Evolutionary conservation across 2,888 invertebrate species (phyloP).

Genomic region (Dermolepida albohirtum): DNA sequence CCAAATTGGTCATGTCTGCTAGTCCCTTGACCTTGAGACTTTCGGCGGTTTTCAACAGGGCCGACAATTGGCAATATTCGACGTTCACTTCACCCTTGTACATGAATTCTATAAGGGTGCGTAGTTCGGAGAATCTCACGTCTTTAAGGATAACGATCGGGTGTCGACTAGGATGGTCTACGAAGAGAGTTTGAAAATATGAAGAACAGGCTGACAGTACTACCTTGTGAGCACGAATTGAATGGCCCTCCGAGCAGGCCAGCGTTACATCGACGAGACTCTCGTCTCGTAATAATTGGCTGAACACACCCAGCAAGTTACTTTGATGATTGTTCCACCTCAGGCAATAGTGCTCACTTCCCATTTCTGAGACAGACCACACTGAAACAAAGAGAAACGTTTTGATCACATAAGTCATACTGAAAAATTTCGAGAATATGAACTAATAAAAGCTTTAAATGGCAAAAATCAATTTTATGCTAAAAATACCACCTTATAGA

Average conservation of each 20-base stretch:
- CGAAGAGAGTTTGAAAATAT: slow-evolving; percentile 93
- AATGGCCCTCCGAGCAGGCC: slow-evolving; percentile 95
- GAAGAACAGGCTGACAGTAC: slow-evolving; percentile 96
- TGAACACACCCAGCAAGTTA: slow-evolving; percentile 97
- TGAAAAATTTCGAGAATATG: no score
- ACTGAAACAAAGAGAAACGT: slow-evolving; percentile 67
- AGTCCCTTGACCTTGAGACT: slow-evolving; percentile 93
- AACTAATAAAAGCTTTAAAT: no score
- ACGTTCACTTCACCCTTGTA: slow-evolving; percentile 97
- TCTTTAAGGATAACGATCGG: slow-evolving; percentile 95
- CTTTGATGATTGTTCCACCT: slow-evolving; percentile 99
- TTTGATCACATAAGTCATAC: no score
- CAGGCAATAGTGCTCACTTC: slow-evolving; percentile 98
- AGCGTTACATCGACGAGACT: slow-evolving; percentile 96
- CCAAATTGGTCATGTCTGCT: slow-evolving; percentile 91
- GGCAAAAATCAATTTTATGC: no score
- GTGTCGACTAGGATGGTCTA: slow-evolving; percentile 92
- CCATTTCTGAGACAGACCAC: slow-evolving; percentile 94
- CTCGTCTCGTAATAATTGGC: slow-evolving; percentile 95
- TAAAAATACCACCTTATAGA: no score
- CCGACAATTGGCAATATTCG: slow-evolving; percentile 91
- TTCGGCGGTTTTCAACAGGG: slow-evolving; percentile 91
- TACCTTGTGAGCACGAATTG: slow-evolving; percentile 93
- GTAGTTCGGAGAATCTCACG: slow-evolving; percentile 90
- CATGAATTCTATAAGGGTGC: slow-evolving; percentile 95